These are phyloP conservation scores for Falco naumanni DNA, from an alignment of 2,797 vertebrate genomes.

Conservation along the genomic window DNA sequence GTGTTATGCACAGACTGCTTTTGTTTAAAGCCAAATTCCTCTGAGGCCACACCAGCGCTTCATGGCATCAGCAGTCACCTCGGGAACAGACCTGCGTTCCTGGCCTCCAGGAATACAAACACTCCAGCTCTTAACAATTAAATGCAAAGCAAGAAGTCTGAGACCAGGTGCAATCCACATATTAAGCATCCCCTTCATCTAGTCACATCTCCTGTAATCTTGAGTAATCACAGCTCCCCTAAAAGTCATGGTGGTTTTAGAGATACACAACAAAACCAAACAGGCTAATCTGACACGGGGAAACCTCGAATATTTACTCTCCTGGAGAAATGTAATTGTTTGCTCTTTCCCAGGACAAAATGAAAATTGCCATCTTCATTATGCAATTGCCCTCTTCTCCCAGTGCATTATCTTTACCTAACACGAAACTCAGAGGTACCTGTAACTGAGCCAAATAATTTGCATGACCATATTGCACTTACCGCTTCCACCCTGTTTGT, in stretches of 20 bases:
- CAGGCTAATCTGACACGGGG: neutral
- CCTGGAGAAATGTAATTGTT: neutral
- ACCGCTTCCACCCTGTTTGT: neutral
- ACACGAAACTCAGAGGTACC: neutral
- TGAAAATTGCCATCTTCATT: neutral
- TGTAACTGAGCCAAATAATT: slow-evolving; percentile 5
- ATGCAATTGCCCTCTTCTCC: neutral
- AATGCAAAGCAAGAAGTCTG: neutral
- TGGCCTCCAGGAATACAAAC: neutral
- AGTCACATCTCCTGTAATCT: neutral
- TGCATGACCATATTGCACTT: neutral
- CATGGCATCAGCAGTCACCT: neutral
- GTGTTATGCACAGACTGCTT: neutral
- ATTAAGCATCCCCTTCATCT: neutral
- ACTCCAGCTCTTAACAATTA: neutral
- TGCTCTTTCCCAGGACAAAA: neutral
- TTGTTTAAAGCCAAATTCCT: neutral
- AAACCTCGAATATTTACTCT: neutral
- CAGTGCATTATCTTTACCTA: neutral
- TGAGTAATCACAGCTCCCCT: neutral
- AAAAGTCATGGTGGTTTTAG: neutral
- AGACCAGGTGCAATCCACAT: neutral
- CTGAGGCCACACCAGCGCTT: neutral
- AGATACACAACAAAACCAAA: neutral
- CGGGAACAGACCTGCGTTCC: neutral